Conservation (phyloP, 2,113 vertebrate genomes). For the Rhagologus leucostigma region DNA sequence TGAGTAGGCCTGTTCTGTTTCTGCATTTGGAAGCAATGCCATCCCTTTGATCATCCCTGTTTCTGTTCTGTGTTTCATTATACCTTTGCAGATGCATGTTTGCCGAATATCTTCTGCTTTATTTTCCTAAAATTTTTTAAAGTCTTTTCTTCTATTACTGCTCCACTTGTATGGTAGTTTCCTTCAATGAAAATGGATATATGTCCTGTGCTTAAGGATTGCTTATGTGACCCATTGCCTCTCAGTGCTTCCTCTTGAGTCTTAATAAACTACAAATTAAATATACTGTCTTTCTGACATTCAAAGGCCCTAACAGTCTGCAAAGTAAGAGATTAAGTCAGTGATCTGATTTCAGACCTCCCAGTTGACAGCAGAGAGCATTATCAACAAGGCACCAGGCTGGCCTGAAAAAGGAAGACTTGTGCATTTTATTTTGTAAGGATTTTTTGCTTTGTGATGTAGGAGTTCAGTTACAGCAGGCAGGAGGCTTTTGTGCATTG, state of each 20-base stretch:
- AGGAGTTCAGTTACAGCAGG: background rate
- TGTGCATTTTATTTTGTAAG: background rate
- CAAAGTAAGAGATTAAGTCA: background rate
- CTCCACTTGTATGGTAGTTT: background rate
- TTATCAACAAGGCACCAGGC: background rate
- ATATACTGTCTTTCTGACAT: background rate
- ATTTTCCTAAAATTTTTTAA: background rate
- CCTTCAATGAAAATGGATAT: background rate
- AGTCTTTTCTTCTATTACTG: background rate
- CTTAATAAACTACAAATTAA: background rate
- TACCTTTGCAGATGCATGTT: background rate
- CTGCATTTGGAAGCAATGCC: background rate
- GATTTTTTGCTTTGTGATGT: background rate
- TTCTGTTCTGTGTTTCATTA: background rate
- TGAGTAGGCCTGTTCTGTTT: background rate
- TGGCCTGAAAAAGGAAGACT: background rate
- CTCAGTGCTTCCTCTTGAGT: background rate
- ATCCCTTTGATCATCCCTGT: background rate
- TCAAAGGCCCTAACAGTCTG: background rate
- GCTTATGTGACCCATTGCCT: background rate
- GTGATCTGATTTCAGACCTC: constrained; percentile 14
- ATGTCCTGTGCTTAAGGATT: background rate
- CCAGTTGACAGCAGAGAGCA: background rate
- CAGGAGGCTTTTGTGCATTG: background rate
- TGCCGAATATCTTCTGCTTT: background rate